These are phyloP conservation scores for Aurelia coerulea DNA, from an alignment of 30 jellyfish, hydroid and myxozoan genomes.

Conservation along the genomic window DNA sequence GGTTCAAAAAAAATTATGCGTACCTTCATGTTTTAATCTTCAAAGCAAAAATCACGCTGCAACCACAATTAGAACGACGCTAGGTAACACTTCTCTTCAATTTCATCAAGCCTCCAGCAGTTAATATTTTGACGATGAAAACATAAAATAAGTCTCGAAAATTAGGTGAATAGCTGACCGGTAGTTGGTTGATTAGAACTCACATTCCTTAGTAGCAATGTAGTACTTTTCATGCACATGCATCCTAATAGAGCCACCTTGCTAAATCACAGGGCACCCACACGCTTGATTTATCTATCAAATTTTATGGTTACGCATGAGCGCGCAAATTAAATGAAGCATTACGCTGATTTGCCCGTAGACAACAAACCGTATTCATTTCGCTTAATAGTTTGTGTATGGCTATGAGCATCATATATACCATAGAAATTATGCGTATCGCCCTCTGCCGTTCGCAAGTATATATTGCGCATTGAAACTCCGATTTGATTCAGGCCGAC, in stretches of 20 bases:
- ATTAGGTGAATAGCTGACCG: too few relatives aligned
- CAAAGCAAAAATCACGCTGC: too few relatives aligned
- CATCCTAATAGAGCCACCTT: conserved; percentile 61
- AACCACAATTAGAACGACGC: too few relatives aligned
- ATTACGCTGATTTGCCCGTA: not conserved
- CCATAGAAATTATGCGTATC: not conserved
- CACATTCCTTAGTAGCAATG: conserved; percentile 59
- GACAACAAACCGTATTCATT: conserved; percentile 24
- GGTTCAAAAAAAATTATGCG: too few relatives aligned
- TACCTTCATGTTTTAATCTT: not conserved
- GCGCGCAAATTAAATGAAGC: conserved; percentile 11
- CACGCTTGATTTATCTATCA: conserved; percentile 56
- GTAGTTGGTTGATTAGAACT: conserved; percentile 3
- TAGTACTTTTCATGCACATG: conserved; percentile 58
- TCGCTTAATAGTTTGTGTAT: conserved; percentile 16
- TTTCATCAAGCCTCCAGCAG: too few relatives aligned
- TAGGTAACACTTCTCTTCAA: too few relatives aligned
- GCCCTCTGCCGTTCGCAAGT: too few relatives aligned
- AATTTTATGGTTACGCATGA: conserved; percentile 61
- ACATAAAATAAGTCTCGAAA: too few relatives aligned
- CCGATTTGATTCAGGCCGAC: too few relatives aligned
- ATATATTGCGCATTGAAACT: too few relatives aligned
- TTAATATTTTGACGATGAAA: too few relatives aligned
- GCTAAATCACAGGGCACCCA: conserved; percentile 53
- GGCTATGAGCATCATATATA: conserved; percentile 7